These are phyloP conservation scores for Chiloscyllium plagiosum DNA, from an alignment of 2,113 vertebrate species.

Conservation along the genomic window DNA sequence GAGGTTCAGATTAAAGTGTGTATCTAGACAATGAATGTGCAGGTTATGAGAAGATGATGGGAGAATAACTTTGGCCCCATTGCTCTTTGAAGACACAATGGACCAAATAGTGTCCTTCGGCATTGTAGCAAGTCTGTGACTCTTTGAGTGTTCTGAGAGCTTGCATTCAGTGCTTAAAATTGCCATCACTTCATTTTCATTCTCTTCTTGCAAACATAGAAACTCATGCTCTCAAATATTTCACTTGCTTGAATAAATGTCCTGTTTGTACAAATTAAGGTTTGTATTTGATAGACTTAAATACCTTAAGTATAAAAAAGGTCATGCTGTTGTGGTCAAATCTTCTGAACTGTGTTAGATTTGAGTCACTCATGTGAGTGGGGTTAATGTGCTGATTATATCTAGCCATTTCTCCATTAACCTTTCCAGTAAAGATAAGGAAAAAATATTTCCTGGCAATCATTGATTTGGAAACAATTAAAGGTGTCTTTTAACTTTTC, in stretches of 20 bases:
- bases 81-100: neutral
- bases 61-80: neutral
- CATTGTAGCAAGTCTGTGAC: no score
- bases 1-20: neutral
- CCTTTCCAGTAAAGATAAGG: conserved; percentile 25
- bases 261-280: neutral
- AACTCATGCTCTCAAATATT: neutral
- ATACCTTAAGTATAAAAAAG: neutral
- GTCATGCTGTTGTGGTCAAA: neutral
- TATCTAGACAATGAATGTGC: neutral
- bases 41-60: neutral
- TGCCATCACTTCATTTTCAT: neutral
- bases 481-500: neutral
- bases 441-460: conserved; percentile 2
- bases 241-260: neutral
- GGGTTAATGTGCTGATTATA: conserved; percentile 5
- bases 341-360: neutral
- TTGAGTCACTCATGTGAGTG: neutral
- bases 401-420: conserved; percentile 18
- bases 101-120: no score
- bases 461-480: conserved; percentile 10
- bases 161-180: neutral
- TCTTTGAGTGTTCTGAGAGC: neutral
- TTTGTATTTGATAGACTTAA: conserved; percentile 20
- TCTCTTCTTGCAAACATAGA: neutral